Evolutionary conservation across 2,888 invertebrate species (phyloP).

Genomic region (Sphecodes monilicornis): DNA sequence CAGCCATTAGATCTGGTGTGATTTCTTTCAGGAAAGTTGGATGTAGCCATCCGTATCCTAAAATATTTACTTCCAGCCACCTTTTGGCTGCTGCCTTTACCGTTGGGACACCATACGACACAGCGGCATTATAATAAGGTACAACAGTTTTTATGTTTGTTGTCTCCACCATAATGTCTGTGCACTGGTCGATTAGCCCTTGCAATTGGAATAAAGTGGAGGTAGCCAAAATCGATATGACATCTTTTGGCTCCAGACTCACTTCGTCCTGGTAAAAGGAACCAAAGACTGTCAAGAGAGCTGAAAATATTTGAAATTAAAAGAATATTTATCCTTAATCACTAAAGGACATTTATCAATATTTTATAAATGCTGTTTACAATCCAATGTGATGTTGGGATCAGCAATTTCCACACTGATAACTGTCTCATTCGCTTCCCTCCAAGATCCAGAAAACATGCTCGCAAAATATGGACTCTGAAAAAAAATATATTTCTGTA

Average conservation of each 20-base stretch:
- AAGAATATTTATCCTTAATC: background rate
- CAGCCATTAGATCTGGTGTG: slow-evolving; percentile 88
- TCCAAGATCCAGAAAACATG: slow-evolving; percentile 93
- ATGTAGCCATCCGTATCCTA: slow-evolving; percentile 87
- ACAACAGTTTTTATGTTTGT: slow-evolving; percentile 90
- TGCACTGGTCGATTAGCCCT: slow-evolving; percentile 90
- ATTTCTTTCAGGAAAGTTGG: slow-evolving; percentile 87
- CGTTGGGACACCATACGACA: slow-evolving; percentile 88
- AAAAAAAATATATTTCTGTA: slow-evolving; percentile 65
- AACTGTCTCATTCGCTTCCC: slow-evolving; percentile 88
- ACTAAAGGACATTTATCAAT: background rate
- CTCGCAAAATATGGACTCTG: slow-evolving; percentile 92
- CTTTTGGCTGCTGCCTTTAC: slow-evolving; percentile 88
- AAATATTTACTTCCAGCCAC: slow-evolving; percentile 90
- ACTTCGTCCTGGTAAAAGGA: slow-evolving; percentile 92
- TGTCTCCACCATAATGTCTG: slow-evolving; percentile 91
- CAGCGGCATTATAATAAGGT: slow-evolving; percentile 89
- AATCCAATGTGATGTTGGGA: slow-evolving; percentile 89
- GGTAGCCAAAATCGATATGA: slow-evolving; percentile 89
- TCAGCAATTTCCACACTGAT: slow-evolving; percentile 90
- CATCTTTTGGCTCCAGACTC: slow-evolving; percentile 88
- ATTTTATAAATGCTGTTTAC: slow-evolving; percentile 83
- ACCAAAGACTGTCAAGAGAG: slow-evolving; percentile 89
- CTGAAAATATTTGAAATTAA: slow-evolving; percentile 83
- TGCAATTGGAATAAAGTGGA: slow-evolving; percentile 91